Conservation (phyloP, 2,888 invertebrate genomes). For the Alitta virens region DNA sequence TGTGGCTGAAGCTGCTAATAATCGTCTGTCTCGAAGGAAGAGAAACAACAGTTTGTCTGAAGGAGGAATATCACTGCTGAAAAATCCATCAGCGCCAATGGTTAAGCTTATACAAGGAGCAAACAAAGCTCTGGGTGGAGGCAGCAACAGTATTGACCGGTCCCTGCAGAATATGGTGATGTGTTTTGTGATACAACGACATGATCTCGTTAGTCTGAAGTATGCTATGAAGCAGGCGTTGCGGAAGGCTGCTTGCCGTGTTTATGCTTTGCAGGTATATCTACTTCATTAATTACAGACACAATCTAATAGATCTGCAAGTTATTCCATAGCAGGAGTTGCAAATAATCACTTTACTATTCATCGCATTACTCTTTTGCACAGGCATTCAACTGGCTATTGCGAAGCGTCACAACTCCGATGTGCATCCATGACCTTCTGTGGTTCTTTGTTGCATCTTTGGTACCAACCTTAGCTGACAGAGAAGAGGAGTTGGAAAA, state of each 20-base stretch:
- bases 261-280: conserved; percentile 74
- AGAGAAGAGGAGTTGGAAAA: conserved; percentile 60
- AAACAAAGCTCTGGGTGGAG: conserved; percentile 32
- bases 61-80: conserved; percentile 76
- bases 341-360: neutral
- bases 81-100: conserved; percentile 85
- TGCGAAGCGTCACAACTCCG: conserved; percentile 86
- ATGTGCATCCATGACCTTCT: conserved; percentile 89
- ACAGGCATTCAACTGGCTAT: conserved; percentile 88
- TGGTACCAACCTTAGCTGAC: conserved; percentile 53
- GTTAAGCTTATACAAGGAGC: conserved; percentile 66
- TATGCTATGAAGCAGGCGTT: conserved; percentile 86
- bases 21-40: conserved; percentile 37
- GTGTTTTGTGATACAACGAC: conserved; percentile 73
- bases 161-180: conserved; percentile 78
- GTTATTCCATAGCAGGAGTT: neutral
- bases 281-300: neutral
- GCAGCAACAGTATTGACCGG: conserved; percentile 34
- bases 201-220: conserved; percentile 79
- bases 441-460: conserved; percentile 92
- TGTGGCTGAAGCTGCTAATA: conserved; percentile 25
- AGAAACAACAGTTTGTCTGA: conserved; percentile 67
- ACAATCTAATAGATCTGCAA: neutral
- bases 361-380: conserved; percentile 27
- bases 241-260: conserved; percentile 66